Evolutionary conservation across 1,140 invertebrate species (phyloP), one percentile per base, ranked within the genome.

Genomic region (Scaptomyza pallida): DNA sequence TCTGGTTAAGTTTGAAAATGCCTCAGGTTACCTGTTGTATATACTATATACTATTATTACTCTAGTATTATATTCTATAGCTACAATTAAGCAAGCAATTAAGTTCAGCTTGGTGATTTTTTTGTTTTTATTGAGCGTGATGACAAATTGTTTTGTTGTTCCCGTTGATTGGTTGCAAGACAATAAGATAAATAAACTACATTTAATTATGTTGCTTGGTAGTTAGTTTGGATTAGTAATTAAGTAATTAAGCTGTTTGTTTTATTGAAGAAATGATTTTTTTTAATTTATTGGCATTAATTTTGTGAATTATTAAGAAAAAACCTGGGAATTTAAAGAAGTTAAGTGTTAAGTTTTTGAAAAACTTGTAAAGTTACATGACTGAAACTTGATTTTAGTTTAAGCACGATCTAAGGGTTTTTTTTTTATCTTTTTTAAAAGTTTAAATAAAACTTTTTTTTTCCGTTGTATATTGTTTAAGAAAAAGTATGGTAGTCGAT

Each of bases 81-180:
- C 23, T 17, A 15, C 55, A 57, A 67, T 67, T 67, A 59, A 56
- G 12, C 15, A 13, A 8, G 26, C 41, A 45, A 63, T 63, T 63
- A 63, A 54, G 61, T 17, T 40, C 9, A 45, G 40, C 60, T 54
- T 26, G 33, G 13, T 6, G 13, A 12, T 33, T 33, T 19, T 15
- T 19, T 44, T 19, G 17, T 40, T 43, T 56, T 26, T 26, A 56
- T 30, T 37, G 23, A 30, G 52, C 21, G 40, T 61, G 37, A 41
- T 77, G 78, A 82, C 73, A 77, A 81, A 81, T 76, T 72, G 72
- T 15, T 56, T 33, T 30, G 47, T 21, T 52, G 60, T 52, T 63
- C 40, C 48, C 23, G 35, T 56, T 65, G 62, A 64, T 57, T 50
- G 62, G 44, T 35, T 21, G 19, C 19, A 48, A 62, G 71, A 72